Percentiles rank a stretch among this genome's conserved stretches.
Conservation (phyloP, 1,140 invertebrate species). For the Monochamus saltuarius region DNA sequence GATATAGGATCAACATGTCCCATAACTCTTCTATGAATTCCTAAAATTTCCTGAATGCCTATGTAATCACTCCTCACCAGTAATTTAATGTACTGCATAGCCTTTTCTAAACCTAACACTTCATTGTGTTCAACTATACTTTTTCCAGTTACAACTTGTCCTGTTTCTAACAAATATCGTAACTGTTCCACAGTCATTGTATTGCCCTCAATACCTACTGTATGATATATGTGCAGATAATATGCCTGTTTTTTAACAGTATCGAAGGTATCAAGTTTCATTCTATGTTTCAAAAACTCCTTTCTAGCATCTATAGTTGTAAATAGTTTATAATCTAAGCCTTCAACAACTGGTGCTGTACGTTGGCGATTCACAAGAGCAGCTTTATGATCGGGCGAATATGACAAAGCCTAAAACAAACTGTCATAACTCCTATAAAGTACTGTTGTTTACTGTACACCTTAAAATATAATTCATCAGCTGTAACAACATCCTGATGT, state of each 20-base stretch:
- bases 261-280: slow-evolving; percentile 75
- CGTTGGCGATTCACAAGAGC: slow-evolving; percentile 80
- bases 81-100: slow-evolving; percentile 93
- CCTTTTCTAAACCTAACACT: slow-evolving; percentile 89
- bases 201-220: slow-evolving; percentile 94
- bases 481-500: slow-evolving; percentile 81
- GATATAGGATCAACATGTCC: slow-evolving; percentile 90
- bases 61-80: slow-evolving; percentile 72
- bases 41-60: slow-evolving; percentile 82
- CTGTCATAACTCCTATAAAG: background rate
- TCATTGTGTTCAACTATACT: slow-evolving; percentile 97
- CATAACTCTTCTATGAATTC: slow-evolving; percentile 89
- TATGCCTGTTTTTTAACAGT: slow-evolving; percentile 92
- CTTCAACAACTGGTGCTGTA: slow-evolving; percentile 85
- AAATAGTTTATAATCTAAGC: slow-evolving; percentile 80
- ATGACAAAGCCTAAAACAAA: slow-evolving; percentile 65
- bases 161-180: slow-evolving; percentile 88
- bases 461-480: slow-evolving; percentile 83
- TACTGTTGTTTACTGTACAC: slow-evolving; percentile 20
- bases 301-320: slow-evolving; percentile 84
- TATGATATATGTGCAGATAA: slow-evolving; percentile 96
- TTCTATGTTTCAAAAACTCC: slow-evolving; percentile 76
- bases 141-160: slow-evolving; percentile 90
- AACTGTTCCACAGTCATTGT: slow-evolving; percentile 95
- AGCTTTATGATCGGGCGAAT: slow-evolving; percentile 78